These are phyloP conservation scores for Leptura quadrifasciata DNA, from an alignment of 2,888 invertebrate species.

Conservation along the genomic window DNA sequence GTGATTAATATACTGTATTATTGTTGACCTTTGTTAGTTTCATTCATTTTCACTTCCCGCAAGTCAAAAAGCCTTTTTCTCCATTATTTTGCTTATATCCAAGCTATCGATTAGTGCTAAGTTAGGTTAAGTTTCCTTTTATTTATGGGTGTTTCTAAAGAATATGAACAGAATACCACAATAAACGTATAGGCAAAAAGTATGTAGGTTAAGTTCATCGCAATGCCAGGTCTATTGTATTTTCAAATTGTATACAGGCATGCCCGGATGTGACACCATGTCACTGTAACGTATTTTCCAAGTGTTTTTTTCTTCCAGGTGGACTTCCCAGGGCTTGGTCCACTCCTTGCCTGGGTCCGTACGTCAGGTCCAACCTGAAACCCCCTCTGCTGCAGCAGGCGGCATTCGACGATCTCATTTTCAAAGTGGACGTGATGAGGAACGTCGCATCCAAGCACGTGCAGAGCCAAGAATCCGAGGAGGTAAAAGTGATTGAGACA, in stretches of 20 bases:
- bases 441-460: conserved; percentile 81
- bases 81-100: too few relatives aligned
- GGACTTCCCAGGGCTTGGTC: conserved; percentile 72
- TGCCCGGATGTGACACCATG: neutral
- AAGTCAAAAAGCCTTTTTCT: too few relatives aligned
- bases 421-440: conserved; percentile 88
- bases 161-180: too few relatives aligned
- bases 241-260: neutral
- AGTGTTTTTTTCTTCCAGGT: conserved; percentile 64
- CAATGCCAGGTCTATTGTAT: too few relatives aligned
- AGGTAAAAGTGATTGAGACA: conserved; percentile 68
- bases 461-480: conserved; percentile 69
- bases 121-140: too few relatives aligned
- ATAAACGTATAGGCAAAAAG: too few relatives aligned
- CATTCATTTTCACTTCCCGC: too few relatives aligned
- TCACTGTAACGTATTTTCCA: neutral
- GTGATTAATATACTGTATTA: too few relatives aligned
- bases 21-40: too few relatives aligned
- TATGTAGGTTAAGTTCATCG: too few relatives aligned
- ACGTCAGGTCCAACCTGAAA: conserved; percentile 80
- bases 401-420: conserved; percentile 87
- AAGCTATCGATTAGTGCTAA: too few relatives aligned
- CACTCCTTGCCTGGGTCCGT: conserved; percentile 73
- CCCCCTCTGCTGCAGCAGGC: conserved; percentile 91
- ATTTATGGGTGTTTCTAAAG: too few relatives aligned